phyloP scores from a whole-genome alignment of 2,888 invertebrate species.

The Stenodema calcarata region DNA sequence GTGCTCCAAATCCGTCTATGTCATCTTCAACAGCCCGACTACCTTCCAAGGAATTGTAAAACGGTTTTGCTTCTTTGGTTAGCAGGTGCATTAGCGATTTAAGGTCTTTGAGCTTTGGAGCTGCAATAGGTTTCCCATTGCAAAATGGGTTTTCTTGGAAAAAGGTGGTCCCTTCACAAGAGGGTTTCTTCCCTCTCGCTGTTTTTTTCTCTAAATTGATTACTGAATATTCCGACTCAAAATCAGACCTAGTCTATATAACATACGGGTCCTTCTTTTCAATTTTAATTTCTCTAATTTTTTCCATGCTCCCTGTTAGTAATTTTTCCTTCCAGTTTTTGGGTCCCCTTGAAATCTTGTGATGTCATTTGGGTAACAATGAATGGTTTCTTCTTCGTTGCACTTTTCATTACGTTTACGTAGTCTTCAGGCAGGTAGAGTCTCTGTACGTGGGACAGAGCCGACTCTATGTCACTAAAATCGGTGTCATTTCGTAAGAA shows the following conservation, averaged over 20 bases:
- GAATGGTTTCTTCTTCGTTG: conserved; percentile 49
- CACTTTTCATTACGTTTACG: conserved; percentile 39
- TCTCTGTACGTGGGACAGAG: conserved; percentile 52
- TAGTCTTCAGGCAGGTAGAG: conserved; percentile 49
- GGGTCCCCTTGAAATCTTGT: conserved; percentile 36
- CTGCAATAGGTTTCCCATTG: not conserved
- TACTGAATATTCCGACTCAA: not conserved
- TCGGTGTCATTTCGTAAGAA: conserved; percentile 55
- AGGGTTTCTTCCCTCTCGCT: not conserved
- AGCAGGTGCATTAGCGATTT: conserved; percentile 1
- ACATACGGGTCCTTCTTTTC: not conserved
- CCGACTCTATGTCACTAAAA: conserved; percentile 56
- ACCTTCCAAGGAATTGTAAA: conserved; percentile 9
- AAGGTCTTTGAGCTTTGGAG: not conserved
- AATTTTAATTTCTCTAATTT: not conserved
- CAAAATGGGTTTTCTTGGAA: not conserved
- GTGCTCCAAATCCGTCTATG: not conserved
- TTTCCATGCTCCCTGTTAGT: not conserved
- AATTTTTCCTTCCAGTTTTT: conserved; percentile 34
- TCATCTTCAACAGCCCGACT: not conserved
- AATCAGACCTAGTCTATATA: not conserved
- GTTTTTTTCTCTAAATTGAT: not conserved
- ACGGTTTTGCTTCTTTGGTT: not conserved
- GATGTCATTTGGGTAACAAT: conserved; percentile 51
- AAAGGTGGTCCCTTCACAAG: not conserved